These are phyloP conservation scores for Drosophila kikkawai DNA, from an alignment of 1,140 invertebrate species.

Conservation along the genomic window DNA sequence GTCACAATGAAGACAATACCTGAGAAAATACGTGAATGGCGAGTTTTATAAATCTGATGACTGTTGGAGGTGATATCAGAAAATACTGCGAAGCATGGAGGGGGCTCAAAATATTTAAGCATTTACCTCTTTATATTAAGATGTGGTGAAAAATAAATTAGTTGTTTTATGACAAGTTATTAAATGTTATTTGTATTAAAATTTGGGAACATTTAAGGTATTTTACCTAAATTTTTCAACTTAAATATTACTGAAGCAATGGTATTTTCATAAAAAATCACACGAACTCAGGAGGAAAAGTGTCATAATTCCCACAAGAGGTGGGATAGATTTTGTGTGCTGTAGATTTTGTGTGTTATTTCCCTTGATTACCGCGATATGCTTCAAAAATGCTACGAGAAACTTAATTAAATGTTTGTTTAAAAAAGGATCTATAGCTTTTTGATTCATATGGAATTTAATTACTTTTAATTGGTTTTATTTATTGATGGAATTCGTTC, in stretches of 20 bases:
- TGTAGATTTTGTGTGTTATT: not conserved
- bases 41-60: not conserved
- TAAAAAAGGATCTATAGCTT: not conserved
- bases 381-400: not conserved
- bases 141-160: conserved; percentile 11
- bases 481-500: no score
- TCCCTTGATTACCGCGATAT: not conserved
- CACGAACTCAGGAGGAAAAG: not conserved
- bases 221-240: not conserved
- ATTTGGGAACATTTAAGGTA: not conserved
- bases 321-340: no score
- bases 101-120: conserved; percentile 5
- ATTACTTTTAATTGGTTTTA: not conserved
- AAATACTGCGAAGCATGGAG: not conserved
- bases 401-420: not conserved
- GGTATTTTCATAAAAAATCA: not conserved
- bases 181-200: not conserved
- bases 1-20: conserved; percentile 49
- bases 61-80: not conserved
- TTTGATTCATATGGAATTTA: not conserved
- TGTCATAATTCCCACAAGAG: not conserved
- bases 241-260: not conserved
- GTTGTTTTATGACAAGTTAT: not conserved
- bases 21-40: conserved; percentile 3
- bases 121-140: conserved; percentile 14